Evolutionary conservation across 2,797 vertebrate species (phyloP).

Genomic region (Miichthys miiuy): DNA sequence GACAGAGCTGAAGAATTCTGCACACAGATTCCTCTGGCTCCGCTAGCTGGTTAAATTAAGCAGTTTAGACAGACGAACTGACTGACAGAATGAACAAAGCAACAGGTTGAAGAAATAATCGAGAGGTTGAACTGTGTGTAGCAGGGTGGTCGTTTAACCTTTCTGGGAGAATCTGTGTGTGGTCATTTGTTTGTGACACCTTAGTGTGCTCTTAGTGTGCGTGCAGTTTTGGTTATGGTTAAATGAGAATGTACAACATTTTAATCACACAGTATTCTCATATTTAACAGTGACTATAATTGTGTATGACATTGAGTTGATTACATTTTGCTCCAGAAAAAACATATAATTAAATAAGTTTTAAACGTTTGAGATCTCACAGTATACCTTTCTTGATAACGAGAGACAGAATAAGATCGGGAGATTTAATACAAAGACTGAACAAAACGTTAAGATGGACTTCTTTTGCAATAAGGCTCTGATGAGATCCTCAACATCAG

Average conservation of each 20-base stretch:
- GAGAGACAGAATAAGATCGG: neutral
- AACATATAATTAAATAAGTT: neutral
- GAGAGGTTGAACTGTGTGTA: conserved; percentile 6
- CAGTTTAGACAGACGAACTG: conserved; percentile 20
- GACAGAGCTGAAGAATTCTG: conserved; percentile 56
- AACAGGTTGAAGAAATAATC: conserved; percentile 69
- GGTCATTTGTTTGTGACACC: conserved; percentile 48
- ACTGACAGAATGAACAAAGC: conserved; percentile 55
- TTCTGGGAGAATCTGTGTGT: conserved; percentile 39
- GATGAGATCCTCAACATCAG: conserved; percentile 21
- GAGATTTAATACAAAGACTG: neutral
- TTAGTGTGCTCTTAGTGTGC: conserved; percentile 1
- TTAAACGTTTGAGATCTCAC: neutral
- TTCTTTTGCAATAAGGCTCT: neutral
- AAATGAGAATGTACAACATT: neutral
- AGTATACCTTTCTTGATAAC: neutral
- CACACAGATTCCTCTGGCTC: conserved; percentile 47
- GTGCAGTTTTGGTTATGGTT: conserved; percentile 1
- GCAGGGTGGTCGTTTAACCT: conserved; percentile 14
- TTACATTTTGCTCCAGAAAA: neutral
- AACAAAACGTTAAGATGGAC: conserved; percentile 12
- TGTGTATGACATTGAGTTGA: neutral
- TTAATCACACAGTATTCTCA: neutral
- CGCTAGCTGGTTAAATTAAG: conserved; percentile 45
- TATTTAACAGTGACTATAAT: neutral